A percentile compares a stretch with the other conserved stretches of the same genome.
These are phyloP conservation scores for Pristionchus exspectatus DNA, from an alignment of 2,888 invertebrate species.

Conservation along the genomic window DNA sequence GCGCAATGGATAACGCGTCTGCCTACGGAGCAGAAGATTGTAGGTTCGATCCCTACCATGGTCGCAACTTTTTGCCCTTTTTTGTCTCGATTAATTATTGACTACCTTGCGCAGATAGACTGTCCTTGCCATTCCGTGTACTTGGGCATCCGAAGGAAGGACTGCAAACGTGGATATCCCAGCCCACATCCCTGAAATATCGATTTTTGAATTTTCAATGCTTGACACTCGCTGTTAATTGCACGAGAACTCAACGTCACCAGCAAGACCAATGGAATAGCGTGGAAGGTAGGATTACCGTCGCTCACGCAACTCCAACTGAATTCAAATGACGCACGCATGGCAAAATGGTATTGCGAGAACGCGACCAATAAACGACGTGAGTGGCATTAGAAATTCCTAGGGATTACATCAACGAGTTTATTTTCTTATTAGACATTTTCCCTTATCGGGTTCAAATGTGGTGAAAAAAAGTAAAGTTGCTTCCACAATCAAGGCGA, in stretches of 20 bases:
- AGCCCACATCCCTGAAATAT: conserved; percentile 73
- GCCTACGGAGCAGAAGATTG: conserved; percentile 79
- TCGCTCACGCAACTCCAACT: neutral
- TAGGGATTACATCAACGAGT: neutral
- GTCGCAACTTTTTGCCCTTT: conserved; percentile 51
- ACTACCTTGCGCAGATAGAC: conserved; percentile 74
- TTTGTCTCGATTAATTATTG: neutral
- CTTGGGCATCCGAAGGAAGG: conserved; percentile 73
- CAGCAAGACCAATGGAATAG: neutral
- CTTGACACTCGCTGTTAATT: neutral
- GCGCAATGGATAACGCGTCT: conserved; percentile 75
- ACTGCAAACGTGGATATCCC: conserved; percentile 75
- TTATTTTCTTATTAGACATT: neutral
- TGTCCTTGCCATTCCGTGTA: conserved; percentile 72
- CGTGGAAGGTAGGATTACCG: neutral
- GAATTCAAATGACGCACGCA: neutral
- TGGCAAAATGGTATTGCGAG: neutral
- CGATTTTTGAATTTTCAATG: too few relatives aligned
- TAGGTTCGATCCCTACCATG: conserved; percentile 74
- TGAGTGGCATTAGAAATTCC: neutral
- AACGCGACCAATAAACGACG: neutral
- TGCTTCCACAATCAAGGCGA: too few relatives aligned
- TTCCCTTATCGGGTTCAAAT: neutral
- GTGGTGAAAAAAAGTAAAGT: too few relatives aligned
- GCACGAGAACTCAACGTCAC: neutral